Conservation (phyloP, 64 coral and sea anemone genomes). For the Dendronephthya gigantea region DNA sequence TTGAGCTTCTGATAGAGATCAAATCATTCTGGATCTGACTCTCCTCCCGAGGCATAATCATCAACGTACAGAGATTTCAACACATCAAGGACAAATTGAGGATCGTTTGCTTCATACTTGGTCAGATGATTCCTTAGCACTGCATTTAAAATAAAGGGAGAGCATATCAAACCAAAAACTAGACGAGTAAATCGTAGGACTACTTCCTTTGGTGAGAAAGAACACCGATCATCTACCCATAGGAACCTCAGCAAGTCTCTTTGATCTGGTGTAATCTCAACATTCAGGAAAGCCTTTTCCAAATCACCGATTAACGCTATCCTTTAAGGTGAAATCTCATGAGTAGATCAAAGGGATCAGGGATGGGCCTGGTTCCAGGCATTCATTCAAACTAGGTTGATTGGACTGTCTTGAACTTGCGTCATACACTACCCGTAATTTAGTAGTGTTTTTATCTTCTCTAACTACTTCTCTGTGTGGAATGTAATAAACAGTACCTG, state of each 20-base stretch:
- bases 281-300: constrained; percentile 26
- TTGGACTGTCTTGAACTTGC: neutral
- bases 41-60: neutral
- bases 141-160: constrained; percentile 20
- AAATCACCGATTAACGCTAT: constrained; percentile 11
- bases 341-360: neutral
- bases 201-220: neutral
- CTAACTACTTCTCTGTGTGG: neutral
- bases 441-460: neutral
- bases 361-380: neutral
- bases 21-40: neutral
- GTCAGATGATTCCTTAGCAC: neutral
- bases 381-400: neutral
- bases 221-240: neutral
- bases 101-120: neutral
- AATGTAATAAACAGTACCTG: neutral
- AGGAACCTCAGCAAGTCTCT: constrained; percentile 19
- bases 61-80: neutral
- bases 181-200: neutral
- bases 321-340: neutral
- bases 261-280: constrained; percentile 14
- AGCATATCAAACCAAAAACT: neutral
- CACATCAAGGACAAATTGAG: neutral
- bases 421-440: neutral
- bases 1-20: constrained; percentile 28